Evolutionary conservation across 2,113 vertebrate genomes (phyloP).

Genomic region (Mobula hypostoma): DNA sequence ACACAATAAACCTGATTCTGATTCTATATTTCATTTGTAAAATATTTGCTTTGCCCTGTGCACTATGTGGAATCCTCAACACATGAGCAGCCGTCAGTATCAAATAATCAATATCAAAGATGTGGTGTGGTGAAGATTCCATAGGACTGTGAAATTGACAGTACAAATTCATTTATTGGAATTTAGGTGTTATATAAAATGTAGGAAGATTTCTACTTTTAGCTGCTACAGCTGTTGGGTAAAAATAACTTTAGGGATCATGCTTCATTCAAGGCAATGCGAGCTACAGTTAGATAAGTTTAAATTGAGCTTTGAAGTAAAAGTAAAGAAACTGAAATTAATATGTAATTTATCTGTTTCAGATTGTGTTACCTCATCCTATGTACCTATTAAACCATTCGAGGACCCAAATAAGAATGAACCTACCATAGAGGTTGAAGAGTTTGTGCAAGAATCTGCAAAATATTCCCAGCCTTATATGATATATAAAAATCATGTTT

Average conservation of each 20-base stretch:
- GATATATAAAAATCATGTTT: constrained; percentile 93
- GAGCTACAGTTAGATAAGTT: neutral
- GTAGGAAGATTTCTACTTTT: neutral
- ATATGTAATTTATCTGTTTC: constrained; percentile 48
- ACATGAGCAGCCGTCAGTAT: neutral
- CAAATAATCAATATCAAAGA: neutral
- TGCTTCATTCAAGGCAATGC: neutral
- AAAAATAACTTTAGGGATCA: neutral
- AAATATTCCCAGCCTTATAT: constrained; percentile 84
- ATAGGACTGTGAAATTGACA: neutral
- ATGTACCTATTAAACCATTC: constrained; percentile 88
- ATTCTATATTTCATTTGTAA: neutral
- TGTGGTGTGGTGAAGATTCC: neutral
- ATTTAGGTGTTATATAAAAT: neutral
- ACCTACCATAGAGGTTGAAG: constrained; percentile 86
- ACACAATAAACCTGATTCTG: no score
- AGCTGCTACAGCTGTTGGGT: neutral
- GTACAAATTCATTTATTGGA: neutral
- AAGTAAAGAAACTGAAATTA: neutral
- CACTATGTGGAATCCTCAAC: neutral
- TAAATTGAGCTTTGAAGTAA: neutral
- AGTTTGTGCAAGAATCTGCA: constrained; percentile 82
- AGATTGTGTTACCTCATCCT: constrained; percentile 94
- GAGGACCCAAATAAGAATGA: constrained; percentile 63
- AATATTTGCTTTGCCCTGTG: neutral